Evolutionary conservation across 2,888 invertebrate species (phyloP).

Genomic region (Heliconius cydno): DNA sequence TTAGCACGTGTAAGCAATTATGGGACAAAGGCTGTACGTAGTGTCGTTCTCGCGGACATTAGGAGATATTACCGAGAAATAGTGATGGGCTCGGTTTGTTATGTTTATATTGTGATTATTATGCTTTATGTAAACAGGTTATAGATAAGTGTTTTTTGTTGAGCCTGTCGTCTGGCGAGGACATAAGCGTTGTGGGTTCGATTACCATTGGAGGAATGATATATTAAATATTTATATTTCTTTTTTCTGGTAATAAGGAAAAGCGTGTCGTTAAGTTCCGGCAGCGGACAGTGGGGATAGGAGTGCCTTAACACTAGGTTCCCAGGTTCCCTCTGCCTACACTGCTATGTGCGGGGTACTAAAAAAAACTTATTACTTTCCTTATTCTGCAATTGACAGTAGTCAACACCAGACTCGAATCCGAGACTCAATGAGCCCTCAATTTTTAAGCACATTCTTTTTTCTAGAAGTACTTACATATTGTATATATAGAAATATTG

Average conservation of each 20-base stretch:
- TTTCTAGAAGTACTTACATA: no score
- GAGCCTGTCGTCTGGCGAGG: not conserved
- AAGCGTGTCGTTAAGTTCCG: not conserved
- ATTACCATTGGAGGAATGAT: not conserved
- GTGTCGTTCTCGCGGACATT: slow-evolving; percentile 47
- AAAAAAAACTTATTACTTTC: no score
- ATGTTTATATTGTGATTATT: slow-evolving; percentile 11
- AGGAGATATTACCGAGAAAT: slow-evolving; percentile 33
- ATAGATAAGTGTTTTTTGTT: no score
- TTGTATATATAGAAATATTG: no score
- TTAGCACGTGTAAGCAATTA: slow-evolving; percentile 68
- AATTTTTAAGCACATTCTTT: no score
- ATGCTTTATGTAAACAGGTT: not conserved
- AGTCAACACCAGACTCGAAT: no score
- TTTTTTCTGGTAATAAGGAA: not conserved
- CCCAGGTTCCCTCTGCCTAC: not conserved
- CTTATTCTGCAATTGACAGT: no score
- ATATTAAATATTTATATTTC: not conserved
- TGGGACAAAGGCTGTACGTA: slow-evolving; percentile 60
- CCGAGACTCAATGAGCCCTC: no score
- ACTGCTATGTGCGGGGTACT: no score
- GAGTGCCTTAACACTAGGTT: not conserved
- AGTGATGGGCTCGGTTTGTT: slow-evolving; percentile 10
- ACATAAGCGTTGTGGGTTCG: not conserved
- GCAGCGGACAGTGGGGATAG: no score